Base-by-base conservation (phyloP, 2,888 invertebrate species). In the Deilephila elpenor region DNA sequence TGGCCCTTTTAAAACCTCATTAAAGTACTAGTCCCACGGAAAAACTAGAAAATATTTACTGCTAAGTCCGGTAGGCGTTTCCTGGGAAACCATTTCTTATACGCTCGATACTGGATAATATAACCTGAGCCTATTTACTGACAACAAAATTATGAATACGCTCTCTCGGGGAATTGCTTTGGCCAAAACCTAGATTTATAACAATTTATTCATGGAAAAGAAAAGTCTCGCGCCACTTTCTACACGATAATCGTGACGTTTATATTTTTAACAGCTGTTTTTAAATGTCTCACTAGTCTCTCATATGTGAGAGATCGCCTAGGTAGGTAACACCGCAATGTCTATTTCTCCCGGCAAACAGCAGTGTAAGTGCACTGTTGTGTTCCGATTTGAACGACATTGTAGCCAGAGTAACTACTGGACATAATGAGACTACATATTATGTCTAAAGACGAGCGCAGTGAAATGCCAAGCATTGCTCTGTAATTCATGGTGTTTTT, bases 81-180 rank as follows among this genome's bases (percentile, higher is more conserved):
- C 67, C 25, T 51, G 51, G 51, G 67, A 67, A 67, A 67, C 51
- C 20, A 51, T 25, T 67, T 67, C 67, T 67, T 64, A 25, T 51
- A 11, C 51, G 14, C 51, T 67, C n/a, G 20, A 14, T 8, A 25
- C 25, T 14, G 14, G 19, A 29, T 34, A 60, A 71, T 62, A 59
- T 73, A 75, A 74, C 74, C 77, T 75, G 59, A 74, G 76, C 61
- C 73, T 78, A 80, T 80, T 81, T 80, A 78, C 78, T 76, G 78
- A 79, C 77, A 79, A 75, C 76, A 75, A 76, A 75, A 78, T 78
- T 77, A 78, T 79, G 79, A 80, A 78, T 75, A 72, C 78, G 84
- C 84, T 88, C 87, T 88, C 87, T 84, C 85, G 86, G 85, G 85
- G 88, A 88, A 25, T 82, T 83, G 62, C 70, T 25, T 78, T 74